These are phyloP conservation scores for Actenoides lindsayi DNA, from an alignment of 2,113 vertebrate genomes.

Conservation along the genomic window DNA sequence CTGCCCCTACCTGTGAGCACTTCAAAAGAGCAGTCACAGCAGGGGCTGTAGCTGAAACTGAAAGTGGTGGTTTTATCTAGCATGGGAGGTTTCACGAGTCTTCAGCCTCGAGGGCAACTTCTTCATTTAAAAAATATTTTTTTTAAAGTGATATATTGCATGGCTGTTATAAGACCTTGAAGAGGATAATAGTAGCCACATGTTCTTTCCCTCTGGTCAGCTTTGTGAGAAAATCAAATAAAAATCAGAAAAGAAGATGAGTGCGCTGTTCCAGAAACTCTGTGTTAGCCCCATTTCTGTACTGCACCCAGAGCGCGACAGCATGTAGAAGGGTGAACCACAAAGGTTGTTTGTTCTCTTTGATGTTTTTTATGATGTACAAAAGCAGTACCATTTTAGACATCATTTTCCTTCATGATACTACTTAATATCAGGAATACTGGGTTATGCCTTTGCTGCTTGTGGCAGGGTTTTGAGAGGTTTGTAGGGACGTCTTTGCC, in stretches of 20 bases:
- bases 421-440: neutral
- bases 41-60: neutral
- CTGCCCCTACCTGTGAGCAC: neutral
- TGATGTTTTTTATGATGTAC: neutral
- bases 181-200: neutral
- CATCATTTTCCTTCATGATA: neutral
- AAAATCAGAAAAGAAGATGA: neutral
- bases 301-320: fast-evolving
- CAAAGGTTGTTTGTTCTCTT: neutral
- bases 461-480: neutral
- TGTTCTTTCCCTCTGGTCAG: neutral
- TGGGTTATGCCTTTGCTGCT: neutral
- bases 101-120: neutral
- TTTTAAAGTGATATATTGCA: constrained; percentile 11
- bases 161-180: constrained; percentile 25
- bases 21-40: constrained; percentile 37
- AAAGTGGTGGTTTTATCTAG: constrained; percentile 6
- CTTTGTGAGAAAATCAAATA: constrained; percentile 20
- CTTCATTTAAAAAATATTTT: constrained; percentile 16
- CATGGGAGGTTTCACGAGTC: neutral
- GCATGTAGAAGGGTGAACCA: neutral
- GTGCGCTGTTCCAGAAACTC: neutral
- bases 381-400: neutral
- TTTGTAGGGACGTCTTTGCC: neutral
- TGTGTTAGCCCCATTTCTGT: neutral